phyloP scores from a whole-genome alignment of 2,113 vertebrate genomes.

The Tychaedon coryphoeus region DNA sequence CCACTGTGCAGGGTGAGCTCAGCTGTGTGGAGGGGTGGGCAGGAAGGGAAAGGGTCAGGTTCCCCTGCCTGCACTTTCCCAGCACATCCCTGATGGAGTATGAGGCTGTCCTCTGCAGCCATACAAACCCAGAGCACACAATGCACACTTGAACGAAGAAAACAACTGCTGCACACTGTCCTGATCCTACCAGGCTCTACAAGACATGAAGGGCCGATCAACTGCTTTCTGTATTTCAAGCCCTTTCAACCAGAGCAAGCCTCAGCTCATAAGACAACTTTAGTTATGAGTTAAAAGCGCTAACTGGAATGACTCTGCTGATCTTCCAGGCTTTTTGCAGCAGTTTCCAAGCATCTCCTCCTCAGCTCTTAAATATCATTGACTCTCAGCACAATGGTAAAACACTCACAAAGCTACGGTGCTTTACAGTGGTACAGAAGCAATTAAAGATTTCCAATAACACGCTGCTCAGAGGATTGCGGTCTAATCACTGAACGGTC shows the following conservation, averaged over 20 bases:
- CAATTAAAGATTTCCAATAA: conserved; percentile 45
- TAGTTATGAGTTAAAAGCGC: fast-evolving
- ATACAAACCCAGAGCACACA: background rate
- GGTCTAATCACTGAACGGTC: background rate
- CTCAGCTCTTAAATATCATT: background rate
- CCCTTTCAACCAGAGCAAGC: background rate
- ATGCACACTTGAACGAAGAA: background rate
- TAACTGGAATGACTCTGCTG: background rate
- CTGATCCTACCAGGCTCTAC: background rate
- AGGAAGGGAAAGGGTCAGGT: conserved; percentile 45
- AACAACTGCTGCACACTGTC: fast-evolving
- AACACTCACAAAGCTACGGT: background rate
- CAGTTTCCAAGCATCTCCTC: background rate
- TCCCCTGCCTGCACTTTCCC: background rate
- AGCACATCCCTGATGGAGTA: background rate
- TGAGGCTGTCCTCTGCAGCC: background rate
- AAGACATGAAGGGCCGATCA: background rate
- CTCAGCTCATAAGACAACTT: background rate
- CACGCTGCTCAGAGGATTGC: background rate
- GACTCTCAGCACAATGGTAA: background rate
- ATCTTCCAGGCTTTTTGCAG: background rate
- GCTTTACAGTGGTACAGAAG: background rate
- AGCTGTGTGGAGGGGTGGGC: background rate
- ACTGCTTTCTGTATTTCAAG: background rate
- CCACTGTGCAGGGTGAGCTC: background rate